Conservation (phyloP, 92 coral and sea anemone species). For the Palythoa grandis region DNA sequence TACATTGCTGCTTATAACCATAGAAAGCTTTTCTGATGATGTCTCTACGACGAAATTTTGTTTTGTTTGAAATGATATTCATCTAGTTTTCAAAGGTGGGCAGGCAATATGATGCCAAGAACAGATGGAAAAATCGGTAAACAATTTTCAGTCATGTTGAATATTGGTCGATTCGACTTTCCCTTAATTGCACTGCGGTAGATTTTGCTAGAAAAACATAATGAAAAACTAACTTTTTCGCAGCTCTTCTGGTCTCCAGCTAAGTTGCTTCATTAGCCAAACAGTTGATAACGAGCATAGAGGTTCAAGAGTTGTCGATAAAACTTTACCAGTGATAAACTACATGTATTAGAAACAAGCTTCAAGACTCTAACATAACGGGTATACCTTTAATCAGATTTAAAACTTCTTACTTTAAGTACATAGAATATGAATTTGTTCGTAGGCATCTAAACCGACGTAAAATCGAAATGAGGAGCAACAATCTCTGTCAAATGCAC, state of each 20-base stretch:
- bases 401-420: background rate
- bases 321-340: background rate
- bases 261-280: background rate
- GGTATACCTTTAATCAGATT: slow-evolving; percentile 22
- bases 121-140: slow-evolving; percentile 34
- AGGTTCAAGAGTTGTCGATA: slow-evolving; percentile 14
- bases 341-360: background rate
- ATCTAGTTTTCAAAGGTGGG: background rate
- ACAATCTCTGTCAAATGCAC: slow-evolving; percentile 2
- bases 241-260: slow-evolving; percentile 21
- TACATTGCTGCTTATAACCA: background rate
- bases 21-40: background rate
- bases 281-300: background rate
- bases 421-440: background rate
- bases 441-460: background rate
- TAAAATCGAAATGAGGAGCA: slow-evolving; percentile 10
- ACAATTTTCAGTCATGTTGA: background rate
- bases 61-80: slow-evolving; percentile 1
- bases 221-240: slow-evolving; percentile 36
- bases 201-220: slow-evolving; percentile 23
- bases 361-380: slow-evolving; percentile 36
- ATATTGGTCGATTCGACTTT: background rate
- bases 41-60: slow-evolving; percentile 2
- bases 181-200: slow-evolving; percentile 35
- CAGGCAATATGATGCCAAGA: background rate